Evolutionary conservation across 35 echinoderm and acorn worm species (phyloP).

Genomic region (Anneissia japonica): DNA sequence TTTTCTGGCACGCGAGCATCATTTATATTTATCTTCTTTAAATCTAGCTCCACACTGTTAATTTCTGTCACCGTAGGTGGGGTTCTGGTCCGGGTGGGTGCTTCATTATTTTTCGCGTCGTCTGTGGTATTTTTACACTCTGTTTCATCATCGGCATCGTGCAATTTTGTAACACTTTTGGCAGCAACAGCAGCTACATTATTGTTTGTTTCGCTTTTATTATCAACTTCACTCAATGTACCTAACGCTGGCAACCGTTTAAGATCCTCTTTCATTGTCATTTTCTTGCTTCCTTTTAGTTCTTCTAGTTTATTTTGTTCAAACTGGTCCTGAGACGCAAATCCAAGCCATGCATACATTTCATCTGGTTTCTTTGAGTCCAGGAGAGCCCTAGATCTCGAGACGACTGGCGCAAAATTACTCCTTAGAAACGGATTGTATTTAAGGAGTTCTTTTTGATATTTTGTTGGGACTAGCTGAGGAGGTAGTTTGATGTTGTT

Average conservation of each 20-base stretch:
- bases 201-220: background rate
- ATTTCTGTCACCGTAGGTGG: no score
- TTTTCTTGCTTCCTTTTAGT: background rate
- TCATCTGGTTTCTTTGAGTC: background rate
- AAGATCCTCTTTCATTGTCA: background rate
- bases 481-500: background rate
- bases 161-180: background rate
- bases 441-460: background rate
- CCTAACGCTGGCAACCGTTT: background rate
- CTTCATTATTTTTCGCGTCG: background rate
- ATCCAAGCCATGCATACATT: background rate
- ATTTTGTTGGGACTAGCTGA: background rate
- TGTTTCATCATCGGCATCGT: background rate
- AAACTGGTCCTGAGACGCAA: background rate
- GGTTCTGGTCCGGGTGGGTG: no score
- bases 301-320: background rate
- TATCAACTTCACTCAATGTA: background rate
- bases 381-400: background rate
- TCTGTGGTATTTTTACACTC: background rate
- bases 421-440: background rate
- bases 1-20: no score
- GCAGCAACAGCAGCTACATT: no score
- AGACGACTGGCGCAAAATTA: background rate
- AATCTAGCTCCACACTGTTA: no score
- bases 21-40: no score